These are phyloP conservation scores for Penaeus indicus DNA, from an alignment of 1,140 invertebrate species.

Conservation along the genomic window DNA sequence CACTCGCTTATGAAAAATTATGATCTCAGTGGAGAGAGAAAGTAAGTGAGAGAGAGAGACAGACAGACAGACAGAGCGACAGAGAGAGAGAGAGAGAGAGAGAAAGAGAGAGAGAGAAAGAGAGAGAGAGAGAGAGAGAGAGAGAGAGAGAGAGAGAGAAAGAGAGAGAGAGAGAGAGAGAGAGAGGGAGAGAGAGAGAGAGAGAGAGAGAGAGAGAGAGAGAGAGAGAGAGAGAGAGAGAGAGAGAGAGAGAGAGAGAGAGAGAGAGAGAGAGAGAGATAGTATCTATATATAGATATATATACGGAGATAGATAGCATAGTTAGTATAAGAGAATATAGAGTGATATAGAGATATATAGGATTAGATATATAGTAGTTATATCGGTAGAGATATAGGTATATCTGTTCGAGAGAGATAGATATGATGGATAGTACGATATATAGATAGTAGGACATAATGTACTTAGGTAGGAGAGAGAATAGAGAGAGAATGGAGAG, in stretches of 20 bases:
- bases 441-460: not conserved
- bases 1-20: not conserved
- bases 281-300: not conserved
- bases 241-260: constrained; percentile 10
- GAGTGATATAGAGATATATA: not conserved
- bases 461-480: not conserved
- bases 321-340: not conserved
- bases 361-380: too few species aligned
- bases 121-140: constrained; percentile 10
- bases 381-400: not conserved
- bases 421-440: not conserved
- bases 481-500: not conserved
- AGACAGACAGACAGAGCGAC: too few species aligned
- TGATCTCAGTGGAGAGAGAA: constrained; percentile 1
- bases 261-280: constrained; percentile 5
- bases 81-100: constrained; percentile 10
- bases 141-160: constrained; percentile 10
- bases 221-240: constrained; percentile 10
- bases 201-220: too few species aligned
- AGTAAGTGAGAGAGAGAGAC: not conserved
- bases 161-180: constrained; percentile 10
- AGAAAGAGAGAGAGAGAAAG: constrained; percentile 10
- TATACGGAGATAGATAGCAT: not conserved
- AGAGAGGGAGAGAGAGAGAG: constrained; percentile 3
- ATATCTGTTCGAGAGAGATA: constrained; percentile 1